These are phyloP conservation scores for Serilophus lunatus DNA, from an alignment of 2,113 vertebrate species.

Conservation along the genomic window DNA sequence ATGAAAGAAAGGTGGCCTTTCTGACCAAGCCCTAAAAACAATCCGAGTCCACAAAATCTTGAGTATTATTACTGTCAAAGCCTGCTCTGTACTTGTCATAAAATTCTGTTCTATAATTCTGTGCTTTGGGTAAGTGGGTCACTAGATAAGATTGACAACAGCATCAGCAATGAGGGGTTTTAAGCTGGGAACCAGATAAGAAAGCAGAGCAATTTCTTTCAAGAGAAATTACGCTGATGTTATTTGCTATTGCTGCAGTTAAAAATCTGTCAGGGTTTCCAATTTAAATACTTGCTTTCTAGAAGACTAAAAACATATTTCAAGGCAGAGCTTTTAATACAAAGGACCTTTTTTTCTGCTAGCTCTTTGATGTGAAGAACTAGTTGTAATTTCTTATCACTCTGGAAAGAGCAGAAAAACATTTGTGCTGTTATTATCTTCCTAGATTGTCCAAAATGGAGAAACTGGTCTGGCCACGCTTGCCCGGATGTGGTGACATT, in stretches of 20 bases:
- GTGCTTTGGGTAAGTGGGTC: conserved; percentile 45
- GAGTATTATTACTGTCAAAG: neutral
- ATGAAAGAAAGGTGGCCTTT: neutral
- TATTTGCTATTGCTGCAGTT: neutral
- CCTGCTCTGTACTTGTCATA: neutral
- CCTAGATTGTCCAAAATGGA: neutral
- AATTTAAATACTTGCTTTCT: conserved; percentile 14
- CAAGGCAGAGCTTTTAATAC: neutral
- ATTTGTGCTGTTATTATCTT: neutral
- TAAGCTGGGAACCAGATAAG: conserved; percentile 5
- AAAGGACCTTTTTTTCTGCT: neutral
- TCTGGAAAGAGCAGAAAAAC: neutral
- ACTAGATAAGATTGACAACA: conserved; percentile 53
- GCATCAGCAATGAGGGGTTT: conserved; percentile 32
- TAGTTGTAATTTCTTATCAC: neutral
- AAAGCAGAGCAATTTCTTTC: conserved; percentile 15
- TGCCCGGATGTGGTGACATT: neutral
- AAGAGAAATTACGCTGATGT: conserved; percentile 4
- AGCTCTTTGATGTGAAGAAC: neutral
- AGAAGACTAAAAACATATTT: neutral
- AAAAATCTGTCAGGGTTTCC: conserved; percentile 8
- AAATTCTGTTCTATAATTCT: conserved; percentile 25
- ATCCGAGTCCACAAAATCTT: neutral
- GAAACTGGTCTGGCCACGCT: neutral
- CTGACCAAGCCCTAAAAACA: neutral